Evolutionary conservation across 2,797 vertebrate species (phyloP), one percentile per base, ranked within the genome.

Genomic region (Huso huso): DNA sequence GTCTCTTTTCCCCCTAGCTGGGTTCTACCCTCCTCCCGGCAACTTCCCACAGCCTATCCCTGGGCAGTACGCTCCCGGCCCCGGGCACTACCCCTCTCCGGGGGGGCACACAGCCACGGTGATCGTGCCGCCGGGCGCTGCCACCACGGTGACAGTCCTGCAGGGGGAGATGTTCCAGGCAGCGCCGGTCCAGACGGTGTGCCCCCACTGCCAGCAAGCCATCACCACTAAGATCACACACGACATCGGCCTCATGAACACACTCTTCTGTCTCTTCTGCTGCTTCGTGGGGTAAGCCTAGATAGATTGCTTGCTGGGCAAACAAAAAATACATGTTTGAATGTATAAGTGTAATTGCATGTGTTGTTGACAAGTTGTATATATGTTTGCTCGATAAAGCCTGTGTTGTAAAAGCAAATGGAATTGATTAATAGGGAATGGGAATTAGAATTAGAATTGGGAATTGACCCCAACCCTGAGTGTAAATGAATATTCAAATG

Each of bases 121-220:
- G 68, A 82, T 98, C 1, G 88, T 94, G 18, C 93, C 95, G 0
- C 92, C 91, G 0, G 94, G 94, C 48, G 83, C 91, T 0, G 87
- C 94, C 69, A 95, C 96, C 75, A 97, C 95, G 0, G 95, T 99
- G 76, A 99, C 96, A 0, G 94, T 99, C 62, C 88, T 99, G 75
- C 95, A 99, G 82, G 95, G 95, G 0, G 97, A 99, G 85, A 94
- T 97, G 84, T 98, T 98, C 79, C 93, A 97, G 85, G 89, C 91
- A 0, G 87, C 90, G 0, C 96, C 97, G 0, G 95, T 99, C 79
- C 94, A 96, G 84, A 99, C 95, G 0, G 93, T 99, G 78, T 99
- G 97, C 83, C 95, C 95, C 10, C 95, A 99, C 84, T 99, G 97
- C 86, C 96, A 99, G 85, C 96, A 97, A 83, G 90, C 95, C 66